Evolutionary conservation across 2,113 vertebrate species (phyloP), one percentile per base, ranked within the genome.

Genomic region (Ailuropoda melanoleuca): DNA sequence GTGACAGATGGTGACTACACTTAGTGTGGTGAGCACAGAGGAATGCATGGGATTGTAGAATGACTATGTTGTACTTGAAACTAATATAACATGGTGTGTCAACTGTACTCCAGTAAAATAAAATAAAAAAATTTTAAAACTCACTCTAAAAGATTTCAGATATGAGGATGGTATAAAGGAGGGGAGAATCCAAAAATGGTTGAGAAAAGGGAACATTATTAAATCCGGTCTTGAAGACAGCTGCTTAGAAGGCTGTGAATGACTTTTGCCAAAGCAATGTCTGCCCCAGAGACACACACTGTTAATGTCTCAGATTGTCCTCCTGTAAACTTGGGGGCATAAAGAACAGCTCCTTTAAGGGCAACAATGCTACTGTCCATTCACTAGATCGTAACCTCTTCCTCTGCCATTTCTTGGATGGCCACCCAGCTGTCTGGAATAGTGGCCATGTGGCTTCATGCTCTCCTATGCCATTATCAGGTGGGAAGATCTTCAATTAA

Each of bases 381-480:
- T 50, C 3, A 4, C 50, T 72, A 37, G 11, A 2, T 29, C 2
- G 1, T 46, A 6, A 0, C 14, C 9, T 56, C 24, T 5, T 17
- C 82, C 18, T 43, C 3, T 37, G 10, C 17, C 1, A 4, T 46
- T 37, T 21, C 37, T n/a, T 34, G 24, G 43, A 5, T 19, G 62
- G 19, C 37, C 13, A 5, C 24, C 19, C 31, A 12, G 1, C 31
- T 31, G 1, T 31, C 13, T 50, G 9, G 12, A n/a, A 10, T 8
- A n/a, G 15, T 3, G 7, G 5, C 39, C 6, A 0, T 6, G 12
- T 55, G 78, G 13, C 37, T 62, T 7, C 46, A 0, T 1, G n/a
- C 48, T 68, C 0, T 46, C 26, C 50, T 8, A 0, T 11, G 8
- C 66, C 58, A 0, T n/a, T 12, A 0, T n/a, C 24, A 3, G 48